phyloP scores from a whole-genome alignment of 2,797 vertebrate genomes.

The Epinephelus coioides region DNA sequence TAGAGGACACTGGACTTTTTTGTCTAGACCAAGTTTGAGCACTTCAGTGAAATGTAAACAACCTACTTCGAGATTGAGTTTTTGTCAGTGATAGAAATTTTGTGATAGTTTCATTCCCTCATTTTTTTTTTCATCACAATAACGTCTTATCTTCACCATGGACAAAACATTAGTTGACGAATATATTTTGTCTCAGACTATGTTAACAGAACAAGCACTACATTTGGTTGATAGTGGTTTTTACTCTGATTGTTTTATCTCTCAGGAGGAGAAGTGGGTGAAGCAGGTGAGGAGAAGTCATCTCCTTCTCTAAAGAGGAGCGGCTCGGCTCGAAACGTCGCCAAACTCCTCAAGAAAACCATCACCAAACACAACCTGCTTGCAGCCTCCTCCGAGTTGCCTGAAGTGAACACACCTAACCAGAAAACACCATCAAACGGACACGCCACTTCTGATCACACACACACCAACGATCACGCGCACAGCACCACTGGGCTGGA shows the following conservation, averaged over 20 bases:
- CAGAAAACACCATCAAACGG: conserved; percentile 54
- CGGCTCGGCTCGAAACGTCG: conserved; percentile 84
- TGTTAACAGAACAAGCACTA: neutral
- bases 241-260: neutral
- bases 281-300: conserved; percentile 7
- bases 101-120: neutral
- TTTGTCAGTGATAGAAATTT: neutral
- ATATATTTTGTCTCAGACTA: neutral
- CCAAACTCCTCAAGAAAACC: conserved; percentile 91
- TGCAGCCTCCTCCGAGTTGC: neutral
- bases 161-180: neutral
- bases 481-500: conserved; percentile 45
- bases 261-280: conserved; percentile 38
- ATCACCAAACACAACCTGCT: conserved; percentile 90
- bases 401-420: neutral
- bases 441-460: conserved; percentile 51
- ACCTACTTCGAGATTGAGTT: neutral
- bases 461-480: conserved; percentile 47
- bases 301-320: conserved; percentile 82
- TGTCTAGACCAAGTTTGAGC: neutral
- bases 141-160: neutral
- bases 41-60: neutral
- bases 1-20: too few species aligned
- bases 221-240: neutral
- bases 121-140: neutral